Conservation (phyloP, 2,888 invertebrate species). For the Panzeria rudis region DNA sequence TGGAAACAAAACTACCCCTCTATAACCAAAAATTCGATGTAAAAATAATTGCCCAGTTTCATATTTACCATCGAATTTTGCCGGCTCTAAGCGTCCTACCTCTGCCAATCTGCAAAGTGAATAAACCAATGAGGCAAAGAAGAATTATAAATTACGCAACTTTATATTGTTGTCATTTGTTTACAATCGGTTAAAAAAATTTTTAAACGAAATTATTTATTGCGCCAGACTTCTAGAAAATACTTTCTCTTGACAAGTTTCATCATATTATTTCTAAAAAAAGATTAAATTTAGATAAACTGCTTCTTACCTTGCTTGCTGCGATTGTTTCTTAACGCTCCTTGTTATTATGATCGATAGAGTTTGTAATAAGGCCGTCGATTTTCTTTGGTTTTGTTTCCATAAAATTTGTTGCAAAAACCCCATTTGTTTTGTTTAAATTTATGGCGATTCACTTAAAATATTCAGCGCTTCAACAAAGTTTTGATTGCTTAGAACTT, state of each 20-base stretch:
- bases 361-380: constrained; percentile 45
- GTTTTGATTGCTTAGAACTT: constrained; percentile 22
- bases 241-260: constrained; percentile 2
- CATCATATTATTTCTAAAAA: neutral
- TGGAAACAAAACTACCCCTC: constrained; percentile 98
- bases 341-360: constrained; percentile 54
- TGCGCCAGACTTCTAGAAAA: constrained; percentile 59
- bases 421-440: constrained; percentile 61
- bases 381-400: constrained; percentile 54
- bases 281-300: neutral
- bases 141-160: constrained; percentile 77
- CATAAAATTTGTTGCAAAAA: constrained; percentile 65
- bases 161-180: constrained; percentile 65
- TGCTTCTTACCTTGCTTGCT: constrained; percentile 62
- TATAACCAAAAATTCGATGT: constrained; percentile 98
- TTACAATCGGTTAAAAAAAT: constrained; percentile 38
- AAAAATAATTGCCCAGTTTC: constrained; percentile 98
- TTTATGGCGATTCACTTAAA: constrained; percentile 36
- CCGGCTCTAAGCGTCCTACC: constrained; percentile 95
- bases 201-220: neutral
- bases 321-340: constrained; percentile 62
- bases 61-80: constrained; percentile 94
- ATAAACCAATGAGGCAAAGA: constrained; percentile 27
- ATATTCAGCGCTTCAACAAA: constrained; percentile 18
- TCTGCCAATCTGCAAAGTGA: constrained; percentile 90